These are phyloP conservation scores for Tortrix viridana DNA, from an alignment of 2,888 invertebrate species.

Conservation along the genomic window DNA sequence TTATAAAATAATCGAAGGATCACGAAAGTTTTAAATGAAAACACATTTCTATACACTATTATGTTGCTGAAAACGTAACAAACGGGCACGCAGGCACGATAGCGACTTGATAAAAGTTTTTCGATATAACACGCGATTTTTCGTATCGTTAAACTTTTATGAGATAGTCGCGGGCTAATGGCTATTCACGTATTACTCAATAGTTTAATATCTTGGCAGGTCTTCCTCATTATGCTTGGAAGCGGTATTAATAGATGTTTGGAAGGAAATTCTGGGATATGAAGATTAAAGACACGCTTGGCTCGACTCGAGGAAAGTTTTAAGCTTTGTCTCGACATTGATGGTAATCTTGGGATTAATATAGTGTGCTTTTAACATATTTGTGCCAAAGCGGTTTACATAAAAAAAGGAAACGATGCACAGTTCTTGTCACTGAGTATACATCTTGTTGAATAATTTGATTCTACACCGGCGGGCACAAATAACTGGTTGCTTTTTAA, in stretches of 20 bases:
- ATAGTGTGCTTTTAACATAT: background rate
- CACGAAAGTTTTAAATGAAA: background rate
- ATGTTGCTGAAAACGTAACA: background rate
- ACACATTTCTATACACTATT: background rate
- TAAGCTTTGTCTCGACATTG: background rate
- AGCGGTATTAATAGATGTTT: conserved; percentile 1
- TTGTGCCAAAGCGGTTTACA: too few species aligned
- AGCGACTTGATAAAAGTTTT: conserved; percentile 22
- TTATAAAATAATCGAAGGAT: too few species aligned
- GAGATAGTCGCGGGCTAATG: conserved; percentile 2
- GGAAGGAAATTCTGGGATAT: background rate
- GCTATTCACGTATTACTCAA: conserved; percentile 5
- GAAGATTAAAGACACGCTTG: background rate
- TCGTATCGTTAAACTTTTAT: conserved; percentile 20
- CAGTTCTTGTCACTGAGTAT: too few species aligned
- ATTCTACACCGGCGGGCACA: too few species aligned
- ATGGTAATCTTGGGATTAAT: background rate
- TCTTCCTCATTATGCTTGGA: conserved; percentile 16
- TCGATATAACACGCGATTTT: conserved; percentile 20
- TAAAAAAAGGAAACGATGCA: too few species aligned
- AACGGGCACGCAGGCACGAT: conserved; percentile 3
- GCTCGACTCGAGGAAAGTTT: conserved; percentile 2
- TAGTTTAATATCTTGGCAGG: conserved; percentile 29
- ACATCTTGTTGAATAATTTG: too few species aligned
- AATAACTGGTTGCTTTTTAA: too few species aligned